Evolutionary conservation across 2,113 vertebrate genomes (phyloP).

Genomic region (Nyctibius bracteatus): DNA sequence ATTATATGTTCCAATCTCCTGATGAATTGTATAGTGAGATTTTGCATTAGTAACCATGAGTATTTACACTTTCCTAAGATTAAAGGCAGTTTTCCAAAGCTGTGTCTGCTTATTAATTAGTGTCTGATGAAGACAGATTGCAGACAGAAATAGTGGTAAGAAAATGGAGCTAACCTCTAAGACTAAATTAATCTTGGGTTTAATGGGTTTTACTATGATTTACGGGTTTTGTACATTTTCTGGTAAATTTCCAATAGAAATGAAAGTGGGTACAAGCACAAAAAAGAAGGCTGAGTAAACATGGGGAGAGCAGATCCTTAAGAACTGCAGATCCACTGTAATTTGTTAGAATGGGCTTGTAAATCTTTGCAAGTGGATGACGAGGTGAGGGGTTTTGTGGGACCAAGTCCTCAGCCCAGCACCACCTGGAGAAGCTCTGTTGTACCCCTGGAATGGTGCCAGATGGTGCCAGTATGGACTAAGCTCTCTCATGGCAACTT

Average conservation of each 20-base stretch:
- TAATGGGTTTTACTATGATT: slow-evolving; percentile 63
- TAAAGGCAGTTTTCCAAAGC: slow-evolving; percentile 71
- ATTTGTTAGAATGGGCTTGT: not conserved
- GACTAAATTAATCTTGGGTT: slow-evolving; percentile 67
- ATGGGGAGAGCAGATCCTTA: not conserved
- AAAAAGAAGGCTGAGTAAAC: slow-evolving; percentile 52
- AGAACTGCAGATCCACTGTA: not conserved
- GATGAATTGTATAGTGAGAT: slow-evolving; percentile 69
- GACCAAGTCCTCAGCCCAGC: not conserved
- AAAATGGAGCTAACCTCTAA: slow-evolving; percentile 70
- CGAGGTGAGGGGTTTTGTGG: not conserved
- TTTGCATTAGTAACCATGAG: slow-evolving; percentile 67
- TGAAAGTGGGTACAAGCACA: slow-evolving; percentile 23
- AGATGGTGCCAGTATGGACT: not conserved
- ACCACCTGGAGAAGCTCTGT: not conserved
- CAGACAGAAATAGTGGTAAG: slow-evolving; percentile 67
- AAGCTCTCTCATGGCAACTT: accelerated
- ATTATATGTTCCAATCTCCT: slow-evolving; percentile 55
- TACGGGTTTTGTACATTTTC: slow-evolving; percentile 47
- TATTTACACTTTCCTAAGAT: slow-evolving; percentile 71
- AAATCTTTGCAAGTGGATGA: not conserved
- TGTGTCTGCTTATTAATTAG: slow-evolving; percentile 71
- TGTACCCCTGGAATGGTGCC: not conserved
- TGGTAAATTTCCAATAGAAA: slow-evolving; percentile 65
- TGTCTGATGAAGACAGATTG: slow-evolving; percentile 72